phyloP scores from a whole-genome alignment of 2,888 invertebrate genomes.

The Heliothis peltigera region DNA sequence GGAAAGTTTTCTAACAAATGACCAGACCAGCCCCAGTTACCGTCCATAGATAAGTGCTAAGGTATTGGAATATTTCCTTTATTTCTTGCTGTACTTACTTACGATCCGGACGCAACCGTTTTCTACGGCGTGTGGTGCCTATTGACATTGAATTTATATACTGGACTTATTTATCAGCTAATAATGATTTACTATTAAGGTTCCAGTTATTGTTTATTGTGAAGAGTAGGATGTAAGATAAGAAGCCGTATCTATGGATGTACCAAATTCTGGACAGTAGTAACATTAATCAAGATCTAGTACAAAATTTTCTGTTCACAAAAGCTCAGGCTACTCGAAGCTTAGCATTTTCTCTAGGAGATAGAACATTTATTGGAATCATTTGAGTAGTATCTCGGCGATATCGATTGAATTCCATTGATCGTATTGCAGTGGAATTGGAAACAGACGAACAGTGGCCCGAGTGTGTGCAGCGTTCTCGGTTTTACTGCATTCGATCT shows the following conservation, averaged over 20 bases:
- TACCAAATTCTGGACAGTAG: background rate
- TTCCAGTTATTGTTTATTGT: constrained; percentile 23
- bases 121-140: constrained; percentile 46
- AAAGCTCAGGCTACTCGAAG: background rate
- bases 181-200: too few species aligned
- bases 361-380: constrained; percentile 30
- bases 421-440: constrained; percentile 83
- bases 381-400: constrained; percentile 41
- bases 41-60: constrained; percentile 38
- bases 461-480: constrained; percentile 66
- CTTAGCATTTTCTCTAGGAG: background rate
- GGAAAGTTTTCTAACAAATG: constrained; percentile 59
- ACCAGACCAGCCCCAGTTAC: constrained; percentile 38
- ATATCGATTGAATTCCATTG: constrained; percentile 78
- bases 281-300: background rate
- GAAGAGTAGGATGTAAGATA: constrained; percentile 12
- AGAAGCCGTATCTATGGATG: too few species aligned
- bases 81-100: constrained; percentile 53
- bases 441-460: constrained; percentile 73
- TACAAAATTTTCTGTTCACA: background rate
- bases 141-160: constrained; percentile 52
- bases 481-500: constrained; percentile 87
- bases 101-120: constrained; percentile 40
- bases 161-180: constrained; percentile 38
- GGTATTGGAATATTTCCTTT: constrained; percentile 60